Conservation (phyloP, 1,140 invertebrate species). For the Wiebesia pumilae region DNA sequence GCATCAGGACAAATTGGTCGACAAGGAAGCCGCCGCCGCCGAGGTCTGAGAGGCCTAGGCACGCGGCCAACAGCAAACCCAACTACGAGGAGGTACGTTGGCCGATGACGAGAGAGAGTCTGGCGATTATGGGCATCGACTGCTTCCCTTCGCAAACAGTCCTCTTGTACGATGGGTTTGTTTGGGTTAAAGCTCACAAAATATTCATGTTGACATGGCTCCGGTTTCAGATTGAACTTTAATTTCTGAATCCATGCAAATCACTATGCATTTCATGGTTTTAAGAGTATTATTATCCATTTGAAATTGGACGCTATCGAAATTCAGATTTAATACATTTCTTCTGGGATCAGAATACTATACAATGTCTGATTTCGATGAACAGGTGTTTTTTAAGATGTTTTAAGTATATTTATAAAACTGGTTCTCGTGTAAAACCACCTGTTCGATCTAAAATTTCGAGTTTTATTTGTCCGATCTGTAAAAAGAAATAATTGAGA, state of each 20-base stretch:
- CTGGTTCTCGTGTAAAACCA: constrained; percentile 17
- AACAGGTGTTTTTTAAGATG: constrained; percentile 33
- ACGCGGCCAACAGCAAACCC: constrained; percentile 72
- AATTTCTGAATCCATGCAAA: constrained; percentile 29
- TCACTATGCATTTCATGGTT: constrained; percentile 19
- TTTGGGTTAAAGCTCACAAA: constrained; percentile 51
- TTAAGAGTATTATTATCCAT: constrained; percentile 30
- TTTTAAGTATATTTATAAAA: background rate
- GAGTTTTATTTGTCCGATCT: constrained; percentile 25
- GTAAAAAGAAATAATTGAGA: constrained; percentile 28
- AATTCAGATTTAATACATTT: constrained; percentile 34
- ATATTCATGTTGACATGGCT: constrained; percentile 34
- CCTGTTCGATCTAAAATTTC: constrained; percentile 29
- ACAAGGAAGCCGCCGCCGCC: constrained; percentile 95
- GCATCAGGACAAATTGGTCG: constrained; percentile 99
- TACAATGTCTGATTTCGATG: constrained; percentile 44
- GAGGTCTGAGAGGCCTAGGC: constrained; percentile 72
- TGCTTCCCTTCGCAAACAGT: constrained; percentile 51
- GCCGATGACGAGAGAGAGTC: constrained; percentile 48
- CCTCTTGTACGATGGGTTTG: constrained; percentile 53
- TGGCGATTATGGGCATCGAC: constrained; percentile 48
- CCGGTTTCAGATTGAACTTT: constrained; percentile 39
- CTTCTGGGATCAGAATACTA: constrained; percentile 22
- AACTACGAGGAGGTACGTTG: constrained; percentile 72
- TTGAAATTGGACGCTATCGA: constrained; percentile 41